Evolutionary conservation across 2,888 invertebrate genomes (phyloP), one percentile per base, ranked within the genome.

Genomic region (Ophion ellenae): DNA sequence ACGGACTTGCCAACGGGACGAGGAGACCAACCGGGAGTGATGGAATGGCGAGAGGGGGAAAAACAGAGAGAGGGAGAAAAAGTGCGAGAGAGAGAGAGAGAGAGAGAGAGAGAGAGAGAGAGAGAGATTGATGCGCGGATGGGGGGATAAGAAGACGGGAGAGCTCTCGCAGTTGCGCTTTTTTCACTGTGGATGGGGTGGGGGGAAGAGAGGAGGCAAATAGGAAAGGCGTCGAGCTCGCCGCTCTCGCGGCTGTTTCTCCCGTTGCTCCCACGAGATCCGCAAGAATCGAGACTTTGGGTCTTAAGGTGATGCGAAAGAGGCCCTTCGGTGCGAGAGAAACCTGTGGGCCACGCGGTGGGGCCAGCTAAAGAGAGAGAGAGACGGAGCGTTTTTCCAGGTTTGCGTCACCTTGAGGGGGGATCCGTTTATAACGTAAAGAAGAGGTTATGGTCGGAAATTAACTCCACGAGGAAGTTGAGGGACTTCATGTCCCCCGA

Each of bases 1-100:
- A 78, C 77, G 67, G 74, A 83, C 83, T 77, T 77, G 85, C 71
- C 32, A 75, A 75, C 73, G 67, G 69, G 69, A 83, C 78, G 70
- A 64, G 57, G 70, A 77, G 59, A 57, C 63, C 40, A 7, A 20
- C 17, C 20, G 61, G 45, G 53, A 24, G 47, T n/a, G 47, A n/a
- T 24, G 73, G 36, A 7, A 40, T 40, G 11, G 59, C 17, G 40
- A 47, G 9, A 53, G 20, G 57, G 53, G 32, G 67, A 67, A 74
- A 36, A 4, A 36, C 5, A 59, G 63, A 57, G 59, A 75, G 66
- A 40, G 36, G 10, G 1, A 24, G 24, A 24, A 24, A 24, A 1
- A 24, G 24, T 1, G 24, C 1, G 40, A 59, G 63, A 57, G 59
- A 75, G 67, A 40, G 36, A 11, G 2, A 20, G 73, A 24, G 11